Base-by-base conservation (phyloP, 2,797 vertebrate species). In the Mormyrus hasselquistii region DNA sequence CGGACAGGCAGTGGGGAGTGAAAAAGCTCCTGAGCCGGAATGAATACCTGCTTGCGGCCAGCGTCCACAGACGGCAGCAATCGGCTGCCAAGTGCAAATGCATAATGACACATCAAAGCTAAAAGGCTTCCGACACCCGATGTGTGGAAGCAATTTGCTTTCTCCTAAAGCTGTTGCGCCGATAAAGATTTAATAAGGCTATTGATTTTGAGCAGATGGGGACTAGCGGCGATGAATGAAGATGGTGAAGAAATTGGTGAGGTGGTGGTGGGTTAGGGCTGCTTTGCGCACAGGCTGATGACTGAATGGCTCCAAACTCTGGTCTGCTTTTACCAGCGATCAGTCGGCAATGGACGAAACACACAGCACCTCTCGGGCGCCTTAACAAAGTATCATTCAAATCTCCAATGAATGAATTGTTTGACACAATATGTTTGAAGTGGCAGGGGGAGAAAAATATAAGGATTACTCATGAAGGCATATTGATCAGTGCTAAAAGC, bases 101-200 rank as follows among this genome's bases (percentile, higher is more conserved):
- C 10, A 65, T 44, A 82, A 69, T 73, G 62, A 82, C 73, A 84
- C 76, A 22, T 47, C 12, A 47, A 50, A 84, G 79, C 25, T 89
- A 89, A 62, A 84, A 50, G 53, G n/a, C 55, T 65, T 89, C 88
- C 79, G 41, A 84, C 79, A 38, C 88, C 88, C 12, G 59, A 38
- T 19, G 55, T 59, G 50, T 57, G 38, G 29, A 29, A 41, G 65
- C 49, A 34, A 44, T 86, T 73, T 50, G n/a, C 69, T 79, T 86
- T 89, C 85, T 84, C 85, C 85, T 79, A 10, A 87, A 76, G 85
- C 89, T 59, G 59, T 22, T 57, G 52, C 86, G 83, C 73, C 89
- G 59, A 88, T 89, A 52, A 88, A 53, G 44, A 85, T 90, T 86
- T 90, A 88, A 90, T 90, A 55, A 69, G 87, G 87, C 89, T 90